A percentile compares a stretch with the other conserved stretches of the same genome.
These are phyloP conservation scores for Coccyzus lansbergi DNA, from an alignment of 2,797 vertebrate species.

Conservation along the genomic window DNA sequence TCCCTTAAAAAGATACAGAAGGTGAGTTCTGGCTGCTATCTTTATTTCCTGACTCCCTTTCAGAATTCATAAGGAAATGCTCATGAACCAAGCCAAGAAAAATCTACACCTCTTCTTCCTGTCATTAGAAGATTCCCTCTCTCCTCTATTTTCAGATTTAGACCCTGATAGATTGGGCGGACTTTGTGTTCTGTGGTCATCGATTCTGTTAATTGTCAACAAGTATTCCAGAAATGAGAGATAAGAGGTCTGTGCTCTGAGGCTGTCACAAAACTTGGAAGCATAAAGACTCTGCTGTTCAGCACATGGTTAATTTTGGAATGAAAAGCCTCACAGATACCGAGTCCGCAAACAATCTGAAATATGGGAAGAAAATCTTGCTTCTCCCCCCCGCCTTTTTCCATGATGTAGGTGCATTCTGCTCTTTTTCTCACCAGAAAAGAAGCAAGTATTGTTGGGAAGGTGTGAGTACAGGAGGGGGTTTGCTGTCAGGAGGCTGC, in stretches of 20 bases:
- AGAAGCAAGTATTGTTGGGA: not conserved
- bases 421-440: not conserved
- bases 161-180: constrained; percentile 44
- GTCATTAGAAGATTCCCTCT: constrained; percentile 13
- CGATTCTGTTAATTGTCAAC: constrained; percentile 53
- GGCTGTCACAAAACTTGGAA: constrained; percentile 35
- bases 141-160: constrained; percentile 29
- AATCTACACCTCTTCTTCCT: constrained; percentile 47
- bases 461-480: not conserved
- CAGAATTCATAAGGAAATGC: constrained; percentile 53
- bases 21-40: constrained; percentile 46
- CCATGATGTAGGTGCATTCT: not conserved
- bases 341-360: not conserved
- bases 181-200: constrained; percentile 10
- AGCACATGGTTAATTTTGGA: constrained; percentile 33
- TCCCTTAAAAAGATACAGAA: constrained; percentile 36
- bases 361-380: not conserved
- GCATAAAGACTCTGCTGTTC: not conserved
- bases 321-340: not conserved
- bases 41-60: constrained; percentile 48
- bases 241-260: not conserved
- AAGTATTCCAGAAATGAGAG: constrained; percentile 37
- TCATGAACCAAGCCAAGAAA: constrained; percentile 40
- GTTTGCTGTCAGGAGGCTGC: not conserved
- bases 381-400: too few relatives aligned